Conservation (phyloP, 2,113 vertebrate genomes). For the Syngnathus floridae region DNA sequence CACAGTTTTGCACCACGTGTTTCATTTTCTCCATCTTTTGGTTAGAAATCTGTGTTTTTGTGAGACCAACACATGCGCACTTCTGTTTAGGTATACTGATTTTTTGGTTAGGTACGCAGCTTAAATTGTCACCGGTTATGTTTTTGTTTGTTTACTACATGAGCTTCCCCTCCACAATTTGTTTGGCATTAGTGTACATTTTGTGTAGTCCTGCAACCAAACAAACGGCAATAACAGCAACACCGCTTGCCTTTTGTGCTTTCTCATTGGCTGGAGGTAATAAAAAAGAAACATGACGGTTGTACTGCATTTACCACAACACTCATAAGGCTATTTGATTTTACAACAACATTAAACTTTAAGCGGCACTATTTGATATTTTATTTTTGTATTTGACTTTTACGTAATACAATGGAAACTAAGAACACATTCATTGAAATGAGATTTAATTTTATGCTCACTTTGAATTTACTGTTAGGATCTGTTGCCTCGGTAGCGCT, state of each 20-base stretch:
- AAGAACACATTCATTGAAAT: neutral
- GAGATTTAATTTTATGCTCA: neutral
- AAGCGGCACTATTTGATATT: neutral
- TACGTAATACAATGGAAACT: neutral
- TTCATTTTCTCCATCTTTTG: no score
- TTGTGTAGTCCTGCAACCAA: neutral
- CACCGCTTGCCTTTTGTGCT: neutral
- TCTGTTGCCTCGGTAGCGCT: conserved; percentile 2
- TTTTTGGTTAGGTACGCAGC: no score
- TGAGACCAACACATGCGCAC: no score
- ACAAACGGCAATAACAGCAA: neutral
- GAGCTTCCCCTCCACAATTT: neutral
- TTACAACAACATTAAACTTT: conserved; percentile 1
- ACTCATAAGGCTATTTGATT: neutral
- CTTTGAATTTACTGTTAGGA: neutral
- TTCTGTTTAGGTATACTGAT: no score
- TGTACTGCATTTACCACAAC: neutral
- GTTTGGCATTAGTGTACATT: neutral
- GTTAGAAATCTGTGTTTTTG: no score
- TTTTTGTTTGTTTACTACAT: neutral
- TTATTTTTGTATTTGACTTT: neutral
- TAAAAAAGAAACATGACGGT: conserved; percentile 2
- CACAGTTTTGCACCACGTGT: no score
- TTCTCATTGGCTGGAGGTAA: neutral
- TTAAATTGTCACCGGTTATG: neutral